phyloP scores from a whole-genome alignment of 2,888 invertebrate species.

The Nymphalis c-album region DNA sequence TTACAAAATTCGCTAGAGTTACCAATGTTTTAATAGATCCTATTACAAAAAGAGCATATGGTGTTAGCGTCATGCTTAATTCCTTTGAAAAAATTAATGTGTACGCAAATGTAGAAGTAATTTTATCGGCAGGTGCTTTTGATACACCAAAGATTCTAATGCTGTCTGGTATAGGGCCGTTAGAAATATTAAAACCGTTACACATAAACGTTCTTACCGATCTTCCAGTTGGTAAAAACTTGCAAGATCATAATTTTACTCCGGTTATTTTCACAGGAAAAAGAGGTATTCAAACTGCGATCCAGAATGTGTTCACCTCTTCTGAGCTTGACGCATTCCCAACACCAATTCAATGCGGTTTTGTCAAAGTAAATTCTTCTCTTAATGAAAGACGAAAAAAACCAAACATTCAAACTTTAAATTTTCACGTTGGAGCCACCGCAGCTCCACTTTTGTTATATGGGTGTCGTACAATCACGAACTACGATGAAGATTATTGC shows the following conservation, averaged over 20 bases:
- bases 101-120: slow-evolving; percentile 58
- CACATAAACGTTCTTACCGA: slow-evolving; percentile 54
- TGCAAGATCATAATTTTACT: slow-evolving; percentile 61
- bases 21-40: slow-evolving; percentile 61
- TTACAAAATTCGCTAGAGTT: slow-evolving; percentile 60
- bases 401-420: slow-evolving; percentile 66
- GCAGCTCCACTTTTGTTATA: slow-evolving; percentile 48
- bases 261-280: slow-evolving; percentile 56
- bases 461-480: slow-evolving; percentile 48
- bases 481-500: slow-evolving; percentile 51
- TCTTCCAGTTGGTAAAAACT: slow-evolving; percentile 67
- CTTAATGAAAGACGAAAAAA: slow-evolving; percentile 35
- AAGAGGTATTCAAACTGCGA: slow-evolving; percentile 47
- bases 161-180: slow-evolving; percentile 68
- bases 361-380: slow-evolving; percentile 50
- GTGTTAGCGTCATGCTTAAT: slow-evolving; percentile 53
- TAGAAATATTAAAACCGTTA: slow-evolving; percentile 50
- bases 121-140: slow-evolving; percentile 65
- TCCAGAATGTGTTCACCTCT: slow-evolving; percentile 43
- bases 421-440: slow-evolving; percentile 58
- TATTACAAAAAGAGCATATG: slow-evolving; percentile 49
- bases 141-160: slow-evolving; percentile 67
- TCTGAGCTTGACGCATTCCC: slow-evolving; percentile 50
- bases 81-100: slow-evolving; percentile 50
- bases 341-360: slow-evolving; percentile 56